phyloP scores from a whole-genome alignment of 2,888 invertebrate genomes.

The Epinotia nisella region DNA sequence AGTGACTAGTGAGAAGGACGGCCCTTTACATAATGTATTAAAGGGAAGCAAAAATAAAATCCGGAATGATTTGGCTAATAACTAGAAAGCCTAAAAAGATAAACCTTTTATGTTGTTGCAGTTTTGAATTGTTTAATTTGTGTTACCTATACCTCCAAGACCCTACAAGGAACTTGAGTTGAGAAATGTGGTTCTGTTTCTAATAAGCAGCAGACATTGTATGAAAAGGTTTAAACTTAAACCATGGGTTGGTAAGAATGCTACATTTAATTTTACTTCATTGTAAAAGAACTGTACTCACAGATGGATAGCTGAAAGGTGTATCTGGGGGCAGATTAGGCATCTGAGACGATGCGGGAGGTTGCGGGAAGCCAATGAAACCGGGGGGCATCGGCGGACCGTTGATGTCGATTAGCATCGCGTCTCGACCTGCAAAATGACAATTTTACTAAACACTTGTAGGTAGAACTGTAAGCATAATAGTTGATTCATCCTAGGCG shows the following conservation, averaged over 20 bases:
- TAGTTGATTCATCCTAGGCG: not conserved
- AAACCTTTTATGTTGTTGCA: too few relatives aligned
- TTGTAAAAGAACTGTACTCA: constrained; percentile 54
- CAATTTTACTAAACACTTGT: not conserved
- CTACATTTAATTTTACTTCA: not conserved
- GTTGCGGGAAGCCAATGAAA: constrained; percentile 92
- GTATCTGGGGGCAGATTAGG: constrained; percentile 76
- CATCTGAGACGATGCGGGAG: constrained; percentile 82
- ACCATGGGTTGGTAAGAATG: not conserved
- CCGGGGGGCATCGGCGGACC: constrained; percentile 90
- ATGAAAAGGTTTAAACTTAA: too few relatives aligned
- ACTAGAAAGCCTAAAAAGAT: too few relatives aligned
- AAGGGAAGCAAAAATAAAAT: too few relatives aligned
- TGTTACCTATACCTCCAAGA: too few relatives aligned
- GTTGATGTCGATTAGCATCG: constrained; percentile 88
- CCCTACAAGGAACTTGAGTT: too few relatives aligned
- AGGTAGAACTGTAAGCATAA: not conserved
- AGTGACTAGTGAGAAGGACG: too few relatives aligned
- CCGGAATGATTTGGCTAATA: too few relatives aligned
- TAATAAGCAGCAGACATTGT: too few relatives aligned
- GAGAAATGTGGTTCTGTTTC: too few relatives aligned
- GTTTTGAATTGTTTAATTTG: too few relatives aligned
- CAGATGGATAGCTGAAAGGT: constrained; percentile 88
- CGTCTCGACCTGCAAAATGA: constrained; percentile 83
- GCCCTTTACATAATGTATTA: too few relatives aligned